These are phyloP conservation scores for Rhimphoctona megacephalus DNA, from an alignment of 2,888 invertebrate genomes.

Conservation along the genomic window DNA sequence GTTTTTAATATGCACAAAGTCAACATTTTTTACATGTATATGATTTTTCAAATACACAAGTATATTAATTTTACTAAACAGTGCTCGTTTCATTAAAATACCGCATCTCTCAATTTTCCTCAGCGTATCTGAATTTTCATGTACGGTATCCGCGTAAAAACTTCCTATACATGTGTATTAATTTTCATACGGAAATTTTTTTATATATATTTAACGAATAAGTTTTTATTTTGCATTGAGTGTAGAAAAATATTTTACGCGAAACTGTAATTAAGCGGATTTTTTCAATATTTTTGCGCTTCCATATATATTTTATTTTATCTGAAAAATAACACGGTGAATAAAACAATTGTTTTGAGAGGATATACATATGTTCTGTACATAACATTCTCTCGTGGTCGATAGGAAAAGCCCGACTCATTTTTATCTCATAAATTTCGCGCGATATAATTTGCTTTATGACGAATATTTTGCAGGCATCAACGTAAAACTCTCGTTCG, in stretches of 20 bases:
- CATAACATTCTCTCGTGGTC: neutral
- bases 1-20: too few species aligned
- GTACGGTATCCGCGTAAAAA: too few species aligned
- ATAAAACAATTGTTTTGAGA: neutral
- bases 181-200: too few species aligned
- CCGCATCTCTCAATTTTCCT: too few species aligned
- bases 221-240: neutral
- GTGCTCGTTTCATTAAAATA: too few species aligned
- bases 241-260: neutral
- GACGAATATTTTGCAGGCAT: neutral
- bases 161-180: too few species aligned
- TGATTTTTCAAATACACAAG: too few species aligned
- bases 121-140: too few species aligned
- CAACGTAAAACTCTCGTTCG: constrained; percentile 17
- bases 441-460: constrained; percentile 47
- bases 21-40: too few species aligned
- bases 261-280: neutral
- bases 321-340: neutral
- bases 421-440: constrained; percentile 38
- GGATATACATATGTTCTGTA: neutral
- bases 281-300: neutral
- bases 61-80: too few species aligned
- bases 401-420: constrained; percentile 16
- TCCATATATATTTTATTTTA: neutral
- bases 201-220: too few species aligned